phyloP scores from a whole-genome alignment of 1,140 invertebrate genomes.

The Solenopsis fugax region DNA sequence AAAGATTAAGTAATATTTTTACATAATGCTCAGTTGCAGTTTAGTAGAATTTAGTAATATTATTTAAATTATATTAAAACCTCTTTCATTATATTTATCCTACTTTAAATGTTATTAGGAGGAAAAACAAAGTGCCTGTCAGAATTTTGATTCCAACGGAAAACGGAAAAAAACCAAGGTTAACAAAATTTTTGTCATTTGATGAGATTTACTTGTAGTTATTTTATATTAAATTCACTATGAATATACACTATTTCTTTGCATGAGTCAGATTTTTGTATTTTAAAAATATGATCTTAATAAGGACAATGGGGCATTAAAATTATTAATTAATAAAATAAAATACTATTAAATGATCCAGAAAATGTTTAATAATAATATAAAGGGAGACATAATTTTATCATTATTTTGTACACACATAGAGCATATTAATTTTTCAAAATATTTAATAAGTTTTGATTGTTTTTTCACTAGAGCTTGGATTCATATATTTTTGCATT shows the following conservation, averaged over 20 bases:
- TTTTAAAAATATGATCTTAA: neutral
- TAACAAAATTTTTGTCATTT: constrained; percentile 77
- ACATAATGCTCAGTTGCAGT: neutral
- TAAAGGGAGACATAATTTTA: constrained; percentile 1
- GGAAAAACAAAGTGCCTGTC: constrained; percentile 86
- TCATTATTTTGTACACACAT: neutral
- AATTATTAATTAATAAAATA: too few relatives aligned
- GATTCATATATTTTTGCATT: neutral
- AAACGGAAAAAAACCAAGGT: constrained; percentile 84
- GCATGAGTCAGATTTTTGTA: constrained; percentile 26
- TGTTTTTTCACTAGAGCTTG: neutral
- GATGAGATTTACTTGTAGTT: constrained; percentile 54
- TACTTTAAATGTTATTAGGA: constrained; percentile 83
- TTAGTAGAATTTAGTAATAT: constrained; percentile 28
- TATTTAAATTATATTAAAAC: constrained; percentile 10
- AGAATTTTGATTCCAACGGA: constrained; percentile 85
- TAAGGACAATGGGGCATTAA: neutral
- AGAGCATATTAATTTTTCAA: neutral
- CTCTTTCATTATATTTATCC: neutral
- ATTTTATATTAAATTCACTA: neutral
- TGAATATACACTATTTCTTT: constrained; percentile 32
- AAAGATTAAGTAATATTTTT: neutral
- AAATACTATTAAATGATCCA: neutral
- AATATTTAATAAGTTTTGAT: neutral
- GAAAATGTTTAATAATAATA: neutral